Base-by-base conservation (phyloP, 2,113 vertebrate species). In the Lycaon pictus region DNA sequence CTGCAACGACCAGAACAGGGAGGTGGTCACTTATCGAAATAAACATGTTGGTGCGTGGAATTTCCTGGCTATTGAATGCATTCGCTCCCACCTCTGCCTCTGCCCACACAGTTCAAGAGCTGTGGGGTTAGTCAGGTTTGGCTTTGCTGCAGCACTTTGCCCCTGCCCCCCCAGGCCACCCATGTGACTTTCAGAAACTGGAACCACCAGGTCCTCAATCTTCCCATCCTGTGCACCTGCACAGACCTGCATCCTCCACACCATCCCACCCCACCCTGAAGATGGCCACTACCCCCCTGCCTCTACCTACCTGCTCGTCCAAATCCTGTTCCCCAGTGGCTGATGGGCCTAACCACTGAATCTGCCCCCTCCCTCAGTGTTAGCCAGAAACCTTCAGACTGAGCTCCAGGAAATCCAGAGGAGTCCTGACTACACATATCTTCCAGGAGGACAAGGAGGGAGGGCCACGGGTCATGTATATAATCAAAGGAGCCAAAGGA, bases 1-100 rank as follows among this genome's bases (percentile, higher is more conserved):
- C 99, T 99, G 96, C 48, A 98, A 96, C 3, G 55, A 80, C 0
- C 55, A 71, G 85, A 98, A 96, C 55, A 88, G 84, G 97, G 96
- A 89, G 86, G 95, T 1, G 83, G 86, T 89, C 95, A 95, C 81
- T 86, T 80, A 91, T 43, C 91, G 74, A 63, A 82, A 55, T 23
- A 76, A 93, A 96, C 93, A 95, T 48, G 23, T 0, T 6, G n/a
- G 67, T 13, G 87, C 81, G 16, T 32, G 98, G 93, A 90, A 97
- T 81, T 97, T 97, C 97, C 97, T 96, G 96, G 60, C 90, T 9
- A 5, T 1, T 84, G 74, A 81, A 35, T 6, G 16, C 51, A 5
- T 27, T 74, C 5, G 8, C 67, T 53, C 16, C 62, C 43, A 12
- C 60, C 2, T 20, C 69, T 20, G 43, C 88, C 86, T 58, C 83